Conservation (phyloP, 2,888 invertebrate species). For the Drosophila fulvimacula region DNA sequence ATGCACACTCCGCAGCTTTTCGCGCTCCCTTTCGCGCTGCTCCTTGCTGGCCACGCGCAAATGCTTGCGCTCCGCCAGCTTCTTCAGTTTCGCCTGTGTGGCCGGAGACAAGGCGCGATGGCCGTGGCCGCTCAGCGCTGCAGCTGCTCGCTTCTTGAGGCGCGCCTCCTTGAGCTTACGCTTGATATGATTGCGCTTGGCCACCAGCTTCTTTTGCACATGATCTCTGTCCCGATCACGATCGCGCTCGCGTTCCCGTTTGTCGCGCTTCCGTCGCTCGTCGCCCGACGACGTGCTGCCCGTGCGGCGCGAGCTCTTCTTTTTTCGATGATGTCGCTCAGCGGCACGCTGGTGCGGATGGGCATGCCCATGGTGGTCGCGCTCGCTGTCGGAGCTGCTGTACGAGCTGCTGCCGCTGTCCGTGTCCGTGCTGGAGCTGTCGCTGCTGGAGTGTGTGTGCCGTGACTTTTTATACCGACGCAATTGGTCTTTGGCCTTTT, state of each 20-base stretch:
- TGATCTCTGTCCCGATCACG: slow-evolving; percentile 71
- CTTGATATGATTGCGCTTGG: slow-evolving; percentile 83
- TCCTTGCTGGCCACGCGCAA: slow-evolving; percentile 82
- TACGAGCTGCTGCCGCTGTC: slow-evolving; percentile 83
- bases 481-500: slow-evolving; percentile 83
- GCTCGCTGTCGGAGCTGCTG: slow-evolving; percentile 82
- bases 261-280: slow-evolving; percentile 83
- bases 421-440: slow-evolving; percentile 83
- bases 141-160: slow-evolving; percentile 81
- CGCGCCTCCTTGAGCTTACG: slow-evolving; percentile 84
- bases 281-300: slow-evolving; percentile 87
- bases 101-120: slow-evolving; percentile 81
- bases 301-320: slow-evolving; percentile 84
- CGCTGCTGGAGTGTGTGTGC: slow-evolving; percentile 82
- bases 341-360: slow-evolving; percentile 60
- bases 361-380: slow-evolving; percentile 48
- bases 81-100: slow-evolving; percentile 83
- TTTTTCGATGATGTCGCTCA: slow-evolving; percentile 84
- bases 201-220: slow-evolving; percentile 84
- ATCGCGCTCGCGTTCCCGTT: slow-evolving; percentile 70
- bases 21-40: slow-evolving; percentile 84
- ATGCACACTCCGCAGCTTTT: slow-evolving; percentile 83
- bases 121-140: slow-evolving; percentile 77
- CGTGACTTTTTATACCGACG: slow-evolving; percentile 83
- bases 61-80: slow-evolving; percentile 82